A percentile compares a stretch with the other conserved stretches of the same genome.
These are phyloP conservation scores for Drosophila teissieri DNA, from an alignment of 1,140 invertebrate genomes.

Conservation along the genomic window DNA sequence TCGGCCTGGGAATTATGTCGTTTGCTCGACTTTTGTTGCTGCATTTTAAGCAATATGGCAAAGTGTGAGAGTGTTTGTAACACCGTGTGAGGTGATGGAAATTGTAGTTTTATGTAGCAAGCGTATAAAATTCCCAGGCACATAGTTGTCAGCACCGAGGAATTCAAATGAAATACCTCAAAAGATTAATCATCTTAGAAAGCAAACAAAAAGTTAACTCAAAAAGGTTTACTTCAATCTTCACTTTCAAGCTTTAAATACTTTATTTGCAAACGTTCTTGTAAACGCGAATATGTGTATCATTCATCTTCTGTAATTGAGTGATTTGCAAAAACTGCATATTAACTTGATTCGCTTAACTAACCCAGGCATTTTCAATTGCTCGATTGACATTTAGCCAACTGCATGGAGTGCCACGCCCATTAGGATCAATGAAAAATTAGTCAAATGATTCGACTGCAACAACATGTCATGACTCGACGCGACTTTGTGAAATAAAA, in stretches of 20 bases:
- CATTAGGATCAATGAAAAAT: slow-evolving; percentile 39
- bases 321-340: neutral
- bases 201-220: neutral
- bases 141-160: neutral
- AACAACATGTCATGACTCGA: slow-evolving; percentile 49
- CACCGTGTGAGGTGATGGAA: slow-evolving; percentile 13
- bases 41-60: slow-evolving; percentile 17
- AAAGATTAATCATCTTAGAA: neutral
- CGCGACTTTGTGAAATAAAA: slow-evolving; percentile 61
- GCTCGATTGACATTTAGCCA: slow-evolving; percentile 34
- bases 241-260: too few relatives aligned
- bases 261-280: neutral
- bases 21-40: slow-evolving; percentile 56
- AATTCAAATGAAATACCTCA: neutral
- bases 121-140: slow-evolving; percentile 7
- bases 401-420: slow-evolving; percentile 22
- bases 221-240: too few relatives aligned
- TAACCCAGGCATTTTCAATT: slow-evolving; percentile 13
- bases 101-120: slow-evolving; percentile 14
- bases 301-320: neutral
- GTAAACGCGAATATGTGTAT: too few relatives aligned
- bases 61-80: slow-evolving; percentile 44
- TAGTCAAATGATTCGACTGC: slow-evolving; percentile 43
- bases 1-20: slow-evolving; percentile 71
- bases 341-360: slow-evolving; percentile 10